These are phyloP conservation scores for Araneus ventricosus DNA, from an alignment of 1,140 invertebrate genomes.

Conservation along the genomic window DNA sequence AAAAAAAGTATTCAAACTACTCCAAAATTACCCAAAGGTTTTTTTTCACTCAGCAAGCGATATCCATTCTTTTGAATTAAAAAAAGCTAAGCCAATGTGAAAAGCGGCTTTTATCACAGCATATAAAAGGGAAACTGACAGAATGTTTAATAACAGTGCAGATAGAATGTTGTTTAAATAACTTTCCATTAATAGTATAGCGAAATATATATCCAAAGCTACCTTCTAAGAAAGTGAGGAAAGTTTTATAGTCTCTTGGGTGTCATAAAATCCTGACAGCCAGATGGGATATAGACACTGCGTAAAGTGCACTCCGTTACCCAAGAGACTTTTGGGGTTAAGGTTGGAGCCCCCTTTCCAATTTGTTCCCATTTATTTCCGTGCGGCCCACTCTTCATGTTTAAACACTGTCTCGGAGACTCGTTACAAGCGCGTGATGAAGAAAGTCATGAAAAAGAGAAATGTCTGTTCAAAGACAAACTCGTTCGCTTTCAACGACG, in stretches of 20 bases:
- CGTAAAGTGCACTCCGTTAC: conserved; percentile 48
- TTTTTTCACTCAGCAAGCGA: too few relatives aligned
- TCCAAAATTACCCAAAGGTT: too few relatives aligned
- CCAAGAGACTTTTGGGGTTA: conserved; percentile 36
- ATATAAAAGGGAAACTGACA: conserved; percentile 38
- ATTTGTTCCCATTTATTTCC: conserved; percentile 69
- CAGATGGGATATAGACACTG: conserved; percentile 63
- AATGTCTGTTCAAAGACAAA: not conserved
- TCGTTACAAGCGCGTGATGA: conserved; percentile 16
- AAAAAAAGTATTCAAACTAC: too few relatives aligned
- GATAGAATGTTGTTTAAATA: conserved; percentile 59
- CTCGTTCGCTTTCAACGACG: not conserved
- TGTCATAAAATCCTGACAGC: conserved; percentile 70
- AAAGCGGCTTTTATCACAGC: not conserved
- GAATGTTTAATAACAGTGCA: conserved; percentile 64
- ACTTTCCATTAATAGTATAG: conserved; percentile 53
- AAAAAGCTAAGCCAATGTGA: not conserved
- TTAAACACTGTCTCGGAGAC: conserved; percentile 10
- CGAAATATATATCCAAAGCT: conserved; percentile 53
- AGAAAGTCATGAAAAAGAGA: not conserved
- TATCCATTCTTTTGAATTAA: too few relatives aligned
- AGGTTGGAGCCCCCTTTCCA: conserved; percentile 31
- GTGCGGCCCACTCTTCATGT: conserved; percentile 23
- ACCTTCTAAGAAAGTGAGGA: conserved; percentile 64
- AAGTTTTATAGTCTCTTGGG: conserved; percentile 67